Percentiles rank a stretch among this genome's conserved stretches.
phyloP scores from a whole-genome alignment of 1,140 invertebrate species.

The Centruroides vittatus region DNA sequence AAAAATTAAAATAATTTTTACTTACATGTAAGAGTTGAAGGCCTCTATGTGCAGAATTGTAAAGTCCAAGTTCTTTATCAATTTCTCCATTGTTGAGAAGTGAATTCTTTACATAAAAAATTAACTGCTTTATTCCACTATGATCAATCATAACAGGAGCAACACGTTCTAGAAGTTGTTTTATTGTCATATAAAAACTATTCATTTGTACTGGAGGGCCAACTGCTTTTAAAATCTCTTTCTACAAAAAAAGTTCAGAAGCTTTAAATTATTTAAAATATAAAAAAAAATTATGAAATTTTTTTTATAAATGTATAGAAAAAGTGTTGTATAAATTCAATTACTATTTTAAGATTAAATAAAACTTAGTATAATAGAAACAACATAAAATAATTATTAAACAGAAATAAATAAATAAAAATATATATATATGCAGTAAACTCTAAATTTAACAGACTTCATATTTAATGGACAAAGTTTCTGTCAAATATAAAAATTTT shows the following conservation, averaged over 20 bases:
- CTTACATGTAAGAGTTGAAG: constrained; percentile 38
- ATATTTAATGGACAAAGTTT: no score
- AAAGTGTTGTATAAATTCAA: no score
- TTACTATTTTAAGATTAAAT: no score
- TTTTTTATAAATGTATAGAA: no score
- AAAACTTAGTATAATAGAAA: no score
- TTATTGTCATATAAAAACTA: constrained; percentile 87
- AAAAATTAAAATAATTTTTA: constrained; percentile 1
- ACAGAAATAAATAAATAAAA: no score
- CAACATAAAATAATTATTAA: no score
- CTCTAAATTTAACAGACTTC: no score
- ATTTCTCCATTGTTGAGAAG: constrained; percentile 15
- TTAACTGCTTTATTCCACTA: constrained; percentile 41
- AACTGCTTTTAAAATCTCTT: constrained; percentile 76
- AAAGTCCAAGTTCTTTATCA: constrained; percentile 12
- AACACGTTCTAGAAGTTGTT: constrained; percentile 82
- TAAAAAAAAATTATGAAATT: no score
- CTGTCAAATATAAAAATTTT: no score
- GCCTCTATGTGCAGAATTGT: constrained; percentile 12
- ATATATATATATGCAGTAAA: no score
- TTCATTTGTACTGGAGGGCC: constrained; percentile 88
- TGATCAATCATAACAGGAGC: constrained; percentile 92
- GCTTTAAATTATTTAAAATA: no score
- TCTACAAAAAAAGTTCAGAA: constrained; percentile 21
- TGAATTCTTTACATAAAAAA: constrained; percentile 28